Conservation (phyloP, 2,113 vertebrate genomes). For the Stegastes partitus region DNA sequence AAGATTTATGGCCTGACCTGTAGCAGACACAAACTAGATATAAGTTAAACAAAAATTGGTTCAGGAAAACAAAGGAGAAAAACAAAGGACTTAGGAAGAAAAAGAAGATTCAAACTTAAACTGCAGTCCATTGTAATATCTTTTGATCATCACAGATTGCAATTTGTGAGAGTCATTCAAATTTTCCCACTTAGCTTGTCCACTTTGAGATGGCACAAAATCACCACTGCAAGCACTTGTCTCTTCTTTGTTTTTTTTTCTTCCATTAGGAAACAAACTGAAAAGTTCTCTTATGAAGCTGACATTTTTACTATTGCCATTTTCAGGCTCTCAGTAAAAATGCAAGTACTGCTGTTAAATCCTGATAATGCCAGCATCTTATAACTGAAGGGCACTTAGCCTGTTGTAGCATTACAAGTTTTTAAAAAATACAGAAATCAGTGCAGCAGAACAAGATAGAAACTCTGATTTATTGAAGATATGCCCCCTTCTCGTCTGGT, state of each 20-base stretch:
- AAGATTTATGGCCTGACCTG: slow-evolving; percentile 20
- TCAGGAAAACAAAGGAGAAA: too few species aligned
- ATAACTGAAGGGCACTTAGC: neutral
- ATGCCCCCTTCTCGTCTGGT: neutral
- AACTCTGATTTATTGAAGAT: neutral
- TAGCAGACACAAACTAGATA: too few species aligned
- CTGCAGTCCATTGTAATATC: neutral
- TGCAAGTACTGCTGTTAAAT: too few species aligned
- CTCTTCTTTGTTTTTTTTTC: too few species aligned
- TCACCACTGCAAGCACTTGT: too few species aligned
- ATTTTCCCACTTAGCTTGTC: neutral
- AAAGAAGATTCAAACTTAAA: neutral
- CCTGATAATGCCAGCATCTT: neutral
- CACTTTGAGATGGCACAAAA: neutral
- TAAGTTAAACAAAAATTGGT: too few species aligned
- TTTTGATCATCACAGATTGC: too few species aligned
- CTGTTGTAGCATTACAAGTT: neutral
- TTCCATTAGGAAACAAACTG: too few species aligned
- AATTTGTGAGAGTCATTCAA: neutral
- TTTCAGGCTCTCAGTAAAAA: too few species aligned
- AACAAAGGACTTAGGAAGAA: neutral
- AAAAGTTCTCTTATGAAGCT: too few species aligned
- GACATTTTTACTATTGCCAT: too few species aligned
- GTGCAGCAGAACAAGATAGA: neutral
- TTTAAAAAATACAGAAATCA: neutral